Conservation (phyloP, 2,888 invertebrate genomes). For the Cybosia mesomella region DNA sequence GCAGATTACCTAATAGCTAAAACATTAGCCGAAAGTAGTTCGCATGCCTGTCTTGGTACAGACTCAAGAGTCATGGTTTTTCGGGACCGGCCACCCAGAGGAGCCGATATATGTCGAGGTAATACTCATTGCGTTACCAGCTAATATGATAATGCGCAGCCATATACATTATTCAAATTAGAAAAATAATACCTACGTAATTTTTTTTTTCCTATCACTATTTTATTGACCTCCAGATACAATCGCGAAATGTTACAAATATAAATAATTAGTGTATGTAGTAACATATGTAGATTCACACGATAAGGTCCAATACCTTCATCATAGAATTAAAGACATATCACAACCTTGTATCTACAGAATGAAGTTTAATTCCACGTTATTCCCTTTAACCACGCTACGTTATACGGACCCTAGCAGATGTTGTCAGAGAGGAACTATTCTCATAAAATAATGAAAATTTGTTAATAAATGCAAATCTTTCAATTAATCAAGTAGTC, state of each 20-base stretch:
- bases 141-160: neutral
- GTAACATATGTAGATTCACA: slow-evolving; percentile 32
- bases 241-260: slow-evolving; percentile 34
- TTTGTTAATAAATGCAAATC: too few species aligned
- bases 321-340: slow-evolving; percentile 6
- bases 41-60: neutral
- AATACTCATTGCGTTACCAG: neutral
- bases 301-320: slow-evolving; percentile 26
- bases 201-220: neutral
- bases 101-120: neutral
- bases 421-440: too few species aligned
- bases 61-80: neutral
- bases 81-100: neutral
- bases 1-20: too few species aligned
- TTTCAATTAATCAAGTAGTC: too few species aligned
- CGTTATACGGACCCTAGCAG: neutral
- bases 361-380: too few species aligned
- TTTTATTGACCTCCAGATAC: slow-evolving; percentile 41
- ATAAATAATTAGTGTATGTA: slow-evolving; percentile 22
- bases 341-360: neutral
- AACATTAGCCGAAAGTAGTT: neutral
- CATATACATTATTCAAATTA: neutral
- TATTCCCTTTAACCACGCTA: neutral
- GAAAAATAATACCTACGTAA: neutral
- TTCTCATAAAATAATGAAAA: too few species aligned